Conservation (phyloP, 2,113 vertebrate genomes). For the Phycodurus eques region DNA sequence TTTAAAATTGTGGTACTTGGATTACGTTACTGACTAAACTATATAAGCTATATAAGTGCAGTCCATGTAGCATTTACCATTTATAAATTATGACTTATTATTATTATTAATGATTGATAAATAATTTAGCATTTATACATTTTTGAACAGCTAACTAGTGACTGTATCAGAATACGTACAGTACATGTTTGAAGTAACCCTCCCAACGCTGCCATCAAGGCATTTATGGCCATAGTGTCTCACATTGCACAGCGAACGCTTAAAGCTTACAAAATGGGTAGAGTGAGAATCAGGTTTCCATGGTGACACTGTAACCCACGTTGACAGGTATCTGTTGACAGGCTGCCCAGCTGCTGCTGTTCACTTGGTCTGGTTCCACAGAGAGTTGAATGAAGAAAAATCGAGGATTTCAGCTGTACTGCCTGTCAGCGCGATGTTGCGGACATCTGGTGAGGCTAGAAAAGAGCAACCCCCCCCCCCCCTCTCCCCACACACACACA, state of each 20-base stretch:
- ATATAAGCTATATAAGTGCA: no score
- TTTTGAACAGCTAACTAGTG: neutral
- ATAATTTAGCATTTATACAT: no score
- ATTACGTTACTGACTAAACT: neutral
- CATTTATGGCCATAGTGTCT: neutral
- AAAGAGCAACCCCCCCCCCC: constrained; percentile 27
- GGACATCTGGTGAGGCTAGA: constrained; percentile 22
- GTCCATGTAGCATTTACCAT: no score
- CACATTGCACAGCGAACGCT: neutral
- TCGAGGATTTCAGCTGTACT: constrained; percentile 38
- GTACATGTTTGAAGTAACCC: no score
- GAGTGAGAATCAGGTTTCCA: constrained; percentile 23
- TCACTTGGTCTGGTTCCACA: constrained; percentile 47
- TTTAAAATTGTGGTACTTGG: neutral
- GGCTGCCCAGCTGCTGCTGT: constrained; percentile 45
- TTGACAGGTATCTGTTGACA: constrained; percentile 37
- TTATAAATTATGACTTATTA: no score
- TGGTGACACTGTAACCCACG: constrained; percentile 27
- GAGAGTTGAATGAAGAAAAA: constrained; percentile 34
- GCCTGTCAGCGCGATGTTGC: constrained; percentile 45
- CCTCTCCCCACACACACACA: constrained; percentile 2
- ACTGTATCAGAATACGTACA: no score
- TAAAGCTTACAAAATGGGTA: neutral
- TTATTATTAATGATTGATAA: no score
- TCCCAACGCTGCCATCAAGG: neutral